Base-by-base conservation (phyloP, 2,888 invertebrate species). In the Lamellibrachia columna region DNA sequence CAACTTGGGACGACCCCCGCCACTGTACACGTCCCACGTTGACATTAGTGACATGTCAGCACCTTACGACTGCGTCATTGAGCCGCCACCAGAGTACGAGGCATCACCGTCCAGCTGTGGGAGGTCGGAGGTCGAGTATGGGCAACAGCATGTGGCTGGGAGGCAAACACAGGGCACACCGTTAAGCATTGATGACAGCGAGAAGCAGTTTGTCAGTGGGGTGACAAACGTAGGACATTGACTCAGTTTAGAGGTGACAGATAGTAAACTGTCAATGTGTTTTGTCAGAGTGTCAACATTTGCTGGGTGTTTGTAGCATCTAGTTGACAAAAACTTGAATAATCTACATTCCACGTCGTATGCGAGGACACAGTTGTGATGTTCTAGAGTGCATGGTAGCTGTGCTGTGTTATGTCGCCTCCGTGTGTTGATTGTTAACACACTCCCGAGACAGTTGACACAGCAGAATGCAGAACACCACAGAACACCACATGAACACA, bases 151-250 rank as follows among this genome's bases (percentile, higher is more conserved):
- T 75, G n/a, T 75, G 75, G 75, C 75, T 22, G 75, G 75, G 75
- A 75, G 75, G 75, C 75, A 75, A 75, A 75, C 75, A 75, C 75
- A 75, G n/a, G 75, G n/a, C 75, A 75, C n/a, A n/a, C 75, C 22
- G 4, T n/a, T n/a, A 75, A n/a, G 6, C 22, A 22, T 22, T 6
- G 75, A 75, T 15, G 75, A 75, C 22, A 2, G 75, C 22, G 75
- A 75, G 75, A 75, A 75, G n/a, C 75, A 75, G 75, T 15, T 4
- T 75, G 75, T 75, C 0, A 75, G 75, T 75, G 75, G 75, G 4
- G 15, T 22, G 22, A 75, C 15, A 6, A 6, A 6, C 22, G 75
- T 7, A 15, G 60, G 60, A 22, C 15, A 58, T 8, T 58, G 58
- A 58, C 58, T 11, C 58, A 11, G 58, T 8, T 11, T 15, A 58